Percentiles rank a stretch among this genome's conserved stretches.
Conservation (phyloP, 2,113 vertebrate species). For the Corvus cornix region DNA sequence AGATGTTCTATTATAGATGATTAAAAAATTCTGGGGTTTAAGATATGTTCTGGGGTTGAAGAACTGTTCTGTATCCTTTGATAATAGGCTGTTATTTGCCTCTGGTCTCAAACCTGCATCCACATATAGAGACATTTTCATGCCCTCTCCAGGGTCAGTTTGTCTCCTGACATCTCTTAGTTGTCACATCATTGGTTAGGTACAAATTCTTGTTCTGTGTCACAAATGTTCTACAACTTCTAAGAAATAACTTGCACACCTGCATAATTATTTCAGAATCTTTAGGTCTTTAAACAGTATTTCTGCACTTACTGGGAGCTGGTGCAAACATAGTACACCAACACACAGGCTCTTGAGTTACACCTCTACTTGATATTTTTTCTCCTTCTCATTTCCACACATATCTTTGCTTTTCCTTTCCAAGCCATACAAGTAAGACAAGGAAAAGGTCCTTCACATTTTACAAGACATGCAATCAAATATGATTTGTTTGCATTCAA, state of each 20-base stretch:
- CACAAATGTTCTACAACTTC: not conserved
- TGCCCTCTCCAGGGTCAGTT: not conserved
- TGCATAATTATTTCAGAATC: not conserved
- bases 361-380: not conserved
- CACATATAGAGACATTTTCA: not conserved
- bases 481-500: not conserved
- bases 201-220: not conserved
- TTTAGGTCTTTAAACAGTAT: not conserved
- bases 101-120: not conserved
- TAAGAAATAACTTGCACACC: not conserved
- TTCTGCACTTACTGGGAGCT: not conserved
- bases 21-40: not conserved
- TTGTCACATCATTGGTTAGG: not conserved
- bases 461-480: not conserved
- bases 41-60: not conserved
- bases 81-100: not conserved
- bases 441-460: not conserved
- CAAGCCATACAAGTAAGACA: not conserved
- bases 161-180: not conserved
- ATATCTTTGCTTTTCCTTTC: not conserved
- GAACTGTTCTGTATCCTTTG: not conserved
- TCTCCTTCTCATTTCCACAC: not conserved
- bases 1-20: not conserved
- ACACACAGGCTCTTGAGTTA: not conserved
- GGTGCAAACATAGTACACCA: not conserved